These are phyloP conservation scores for Rhagonycha lutea DNA, from an alignment of 2,888 invertebrate genomes.

Conservation along the genomic window DNA sequence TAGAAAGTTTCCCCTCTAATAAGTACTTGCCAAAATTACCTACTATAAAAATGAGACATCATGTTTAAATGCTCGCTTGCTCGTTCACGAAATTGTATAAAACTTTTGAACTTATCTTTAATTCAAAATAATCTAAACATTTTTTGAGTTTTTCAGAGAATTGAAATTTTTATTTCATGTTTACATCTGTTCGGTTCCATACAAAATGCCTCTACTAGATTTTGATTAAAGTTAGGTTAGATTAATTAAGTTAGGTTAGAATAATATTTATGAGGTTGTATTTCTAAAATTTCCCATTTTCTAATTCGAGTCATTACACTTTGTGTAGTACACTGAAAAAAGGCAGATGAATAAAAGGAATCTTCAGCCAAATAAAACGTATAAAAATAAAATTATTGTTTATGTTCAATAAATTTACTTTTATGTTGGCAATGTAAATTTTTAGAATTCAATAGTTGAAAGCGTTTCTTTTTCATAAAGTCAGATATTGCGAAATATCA, in stretches of 20 bases:
- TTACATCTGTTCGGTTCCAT: no score
- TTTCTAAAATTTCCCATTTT: background rate
- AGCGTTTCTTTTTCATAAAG: constrained; percentile 32
- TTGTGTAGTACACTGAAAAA: background rate
- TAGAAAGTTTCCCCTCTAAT: background rate
- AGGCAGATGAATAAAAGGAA: background rate
- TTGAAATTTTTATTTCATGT: no score
- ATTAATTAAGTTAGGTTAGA: background rate
- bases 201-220: no score
- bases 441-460: constrained; percentile 2
- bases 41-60: background rate
- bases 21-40: background rate
- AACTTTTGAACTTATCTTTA: background rate
- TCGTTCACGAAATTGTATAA: background rate
- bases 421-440: background rate
- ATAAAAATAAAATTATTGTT: background rate
- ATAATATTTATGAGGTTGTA: background rate
- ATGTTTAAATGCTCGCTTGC: background rate
- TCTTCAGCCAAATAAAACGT: background rate
- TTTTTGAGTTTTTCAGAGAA: no score
- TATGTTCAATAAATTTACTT: background rate
- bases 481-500: constrained; percentile 35
- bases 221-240: background rate
- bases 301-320: no score
- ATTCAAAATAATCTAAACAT: no score